These are phyloP conservation scores for Accipiter virgatus DNA, from an alignment of 2,113 vertebrate genomes.

Conservation along the genomic window DNA sequence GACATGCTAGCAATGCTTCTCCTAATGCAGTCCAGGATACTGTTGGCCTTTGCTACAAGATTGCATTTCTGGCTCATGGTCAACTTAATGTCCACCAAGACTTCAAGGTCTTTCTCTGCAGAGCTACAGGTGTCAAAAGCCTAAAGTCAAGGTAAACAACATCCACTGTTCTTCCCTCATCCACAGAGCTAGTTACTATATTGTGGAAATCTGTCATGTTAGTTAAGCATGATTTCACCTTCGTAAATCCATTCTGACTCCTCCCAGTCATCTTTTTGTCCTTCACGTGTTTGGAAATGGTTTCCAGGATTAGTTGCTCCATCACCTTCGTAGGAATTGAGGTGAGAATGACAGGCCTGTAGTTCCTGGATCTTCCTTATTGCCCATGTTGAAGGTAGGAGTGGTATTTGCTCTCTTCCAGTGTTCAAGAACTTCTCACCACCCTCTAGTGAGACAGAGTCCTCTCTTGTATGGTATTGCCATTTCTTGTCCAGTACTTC, in stretches of 20 bases:
- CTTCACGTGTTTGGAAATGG: not conserved
- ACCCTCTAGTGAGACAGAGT: not conserved
- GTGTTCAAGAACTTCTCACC: not conserved
- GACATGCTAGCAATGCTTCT: not conserved
- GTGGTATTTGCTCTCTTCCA: not conserved
- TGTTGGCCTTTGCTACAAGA: not conserved
- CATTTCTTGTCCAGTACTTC: not conserved
- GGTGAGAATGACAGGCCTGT: not conserved
- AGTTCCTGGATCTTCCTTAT: not conserved
- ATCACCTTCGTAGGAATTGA: not conserved
- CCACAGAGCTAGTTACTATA: not conserved
- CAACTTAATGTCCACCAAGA: not conserved
- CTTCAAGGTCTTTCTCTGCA: not conserved
- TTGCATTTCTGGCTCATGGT: not conserved
- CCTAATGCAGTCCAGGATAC: not conserved
- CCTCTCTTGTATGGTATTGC: not conserved
- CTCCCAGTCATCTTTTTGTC: not conserved
- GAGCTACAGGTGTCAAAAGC: not conserved
- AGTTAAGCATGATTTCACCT: not conserved
- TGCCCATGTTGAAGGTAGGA: not conserved
- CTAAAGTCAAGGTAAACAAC: not conserved
- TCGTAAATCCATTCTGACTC: not conserved
- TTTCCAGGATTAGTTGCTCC: not conserved
- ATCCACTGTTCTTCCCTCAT: not conserved
- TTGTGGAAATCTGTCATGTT: not conserved